phyloP scores from a whole-genome alignment of 2,113 vertebrate genomes.

The Oreochromis spilurus region DNA sequence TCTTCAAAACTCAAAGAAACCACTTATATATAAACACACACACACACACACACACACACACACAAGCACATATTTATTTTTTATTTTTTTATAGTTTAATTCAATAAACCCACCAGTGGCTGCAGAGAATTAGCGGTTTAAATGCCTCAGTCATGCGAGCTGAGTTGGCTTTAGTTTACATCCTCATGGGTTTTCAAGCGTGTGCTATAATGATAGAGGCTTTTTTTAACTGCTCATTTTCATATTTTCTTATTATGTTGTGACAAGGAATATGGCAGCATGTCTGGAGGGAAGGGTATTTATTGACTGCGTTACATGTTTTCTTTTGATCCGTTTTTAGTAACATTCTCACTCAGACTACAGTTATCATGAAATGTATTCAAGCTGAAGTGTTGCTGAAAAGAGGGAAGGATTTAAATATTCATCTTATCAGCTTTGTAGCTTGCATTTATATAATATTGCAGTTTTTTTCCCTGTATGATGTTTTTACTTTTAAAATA shows the following conservation, averaged over 20 bases:
- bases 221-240: constrained; percentile 20
- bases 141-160: neutral
- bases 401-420: neutral
- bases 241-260: constrained; percentile 37
- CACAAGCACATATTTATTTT: neutral
- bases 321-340: constrained; percentile 21
- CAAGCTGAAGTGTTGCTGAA: constrained; percentile 36
- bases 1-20: neutral
- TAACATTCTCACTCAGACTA: neutral
- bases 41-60: neutral
- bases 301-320: constrained; percentile 42
- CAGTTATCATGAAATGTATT: constrained; percentile 20
- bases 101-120: constrained; percentile 20
- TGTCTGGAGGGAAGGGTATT: constrained; percentile 36
- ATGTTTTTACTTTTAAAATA: constrained; percentile 72
- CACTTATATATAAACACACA: neutral
- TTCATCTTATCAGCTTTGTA: constrained; percentile 53
- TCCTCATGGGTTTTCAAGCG: constrained; percentile 29
- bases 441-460: constrained; percentile 59
- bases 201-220: constrained; percentile 6
- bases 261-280: constrained; percentile 9
- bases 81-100: neutral
- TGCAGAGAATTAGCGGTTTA: constrained; percentile 7
- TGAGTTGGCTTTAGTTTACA: constrained; percentile 39
- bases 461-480: constrained; percentile 46